Evolutionary conservation across 2,888 invertebrate species (phyloP), one percentile per base, ranked within the genome.

Genomic region (Mesorhabditis belari): DNA sequence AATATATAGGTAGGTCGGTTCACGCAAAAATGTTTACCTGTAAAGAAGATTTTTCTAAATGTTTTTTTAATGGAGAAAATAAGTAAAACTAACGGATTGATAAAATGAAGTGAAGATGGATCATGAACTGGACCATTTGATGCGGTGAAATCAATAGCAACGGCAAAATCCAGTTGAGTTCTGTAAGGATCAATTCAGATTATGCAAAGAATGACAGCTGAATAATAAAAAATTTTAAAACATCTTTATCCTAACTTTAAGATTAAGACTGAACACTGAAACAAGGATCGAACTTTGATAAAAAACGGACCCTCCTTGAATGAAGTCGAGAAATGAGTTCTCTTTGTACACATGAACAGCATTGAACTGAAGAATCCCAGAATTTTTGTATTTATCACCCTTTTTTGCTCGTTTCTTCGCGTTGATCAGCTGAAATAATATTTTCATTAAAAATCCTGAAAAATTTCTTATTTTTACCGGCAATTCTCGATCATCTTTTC

Each of bases 291-390:
- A n/a, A n/a, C n/a, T n/a, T n/a, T n/a, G 2, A 35, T 2, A 44
- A 24, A 52, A 28, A 49, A 26, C 62, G 23, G 66, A 83, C 80
- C 86, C 86, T 54, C 85, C 85, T 65, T 84, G 82, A 52, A 87
- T 83, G 75, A 84, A 87, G 73, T 87, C 87, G 63, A 87, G 77
- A 75, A 87, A 87, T 4, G 85, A 82, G 62, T 79, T 75, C 59
- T 81, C 79, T 27, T 73, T 65, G 44, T 76, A 71, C n/a, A 82
- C 69, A 28, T 70, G 67, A 49, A 74, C 77, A n/a, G 69, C 69
- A 64, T 79, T 53, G 35, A 84, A 65, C 54, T 76, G 67, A 25
- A 83, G 67, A 70, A 60, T 54, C 21, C 85, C 85, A 27, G 85
- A 85, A 70, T 84, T 81, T 64, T 81, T 83, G 75, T 85, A 85